Evolutionary conservation across 1,140 invertebrate species (phyloP).

Genomic region (Protaetia brevitarsis): DNA sequence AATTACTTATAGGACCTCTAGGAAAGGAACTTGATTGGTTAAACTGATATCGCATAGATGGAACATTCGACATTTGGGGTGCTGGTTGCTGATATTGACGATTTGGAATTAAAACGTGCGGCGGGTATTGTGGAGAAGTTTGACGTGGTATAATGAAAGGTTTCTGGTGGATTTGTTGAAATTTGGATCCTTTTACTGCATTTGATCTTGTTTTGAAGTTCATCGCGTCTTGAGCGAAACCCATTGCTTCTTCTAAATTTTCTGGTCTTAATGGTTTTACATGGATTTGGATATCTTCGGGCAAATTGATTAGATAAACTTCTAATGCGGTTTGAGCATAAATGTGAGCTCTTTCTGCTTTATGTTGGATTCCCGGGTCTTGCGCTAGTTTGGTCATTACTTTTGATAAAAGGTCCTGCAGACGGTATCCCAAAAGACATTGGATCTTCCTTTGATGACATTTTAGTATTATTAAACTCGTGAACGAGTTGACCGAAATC

Average conservation of each 20-base stretch:
- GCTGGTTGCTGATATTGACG: too few relatives aligned
- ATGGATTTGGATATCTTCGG: slow-evolving; percentile 1
- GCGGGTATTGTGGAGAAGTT: not conserved
- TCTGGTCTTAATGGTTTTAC: not conserved
- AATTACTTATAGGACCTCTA: too few relatives aligned
- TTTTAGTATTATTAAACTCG: slow-evolving; percentile 9
- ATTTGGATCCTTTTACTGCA: not conserved
- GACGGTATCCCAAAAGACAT: not conserved
- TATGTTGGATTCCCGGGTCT: not conserved
- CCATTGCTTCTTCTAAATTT: not conserved
- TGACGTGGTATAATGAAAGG: not conserved
- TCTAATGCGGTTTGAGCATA: not conserved
- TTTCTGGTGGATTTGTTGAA: not conserved
- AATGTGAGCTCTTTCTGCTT: too few relatives aligned
- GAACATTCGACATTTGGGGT: too few relatives aligned
- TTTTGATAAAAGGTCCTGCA: not conserved
- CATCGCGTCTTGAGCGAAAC: not conserved
- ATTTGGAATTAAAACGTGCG: too few relatives aligned
- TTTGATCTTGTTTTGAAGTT: not conserved
- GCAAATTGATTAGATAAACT: not conserved
- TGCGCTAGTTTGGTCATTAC: not conserved
- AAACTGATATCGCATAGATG: too few relatives aligned
- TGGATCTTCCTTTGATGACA: not conserved
- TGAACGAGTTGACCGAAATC: slow-evolving; percentile 12
- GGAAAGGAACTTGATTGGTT: too few relatives aligned